phyloP scores from a whole-genome alignment of 2,888 invertebrate species.

The Cataglyphis altisquamis region DNA sequence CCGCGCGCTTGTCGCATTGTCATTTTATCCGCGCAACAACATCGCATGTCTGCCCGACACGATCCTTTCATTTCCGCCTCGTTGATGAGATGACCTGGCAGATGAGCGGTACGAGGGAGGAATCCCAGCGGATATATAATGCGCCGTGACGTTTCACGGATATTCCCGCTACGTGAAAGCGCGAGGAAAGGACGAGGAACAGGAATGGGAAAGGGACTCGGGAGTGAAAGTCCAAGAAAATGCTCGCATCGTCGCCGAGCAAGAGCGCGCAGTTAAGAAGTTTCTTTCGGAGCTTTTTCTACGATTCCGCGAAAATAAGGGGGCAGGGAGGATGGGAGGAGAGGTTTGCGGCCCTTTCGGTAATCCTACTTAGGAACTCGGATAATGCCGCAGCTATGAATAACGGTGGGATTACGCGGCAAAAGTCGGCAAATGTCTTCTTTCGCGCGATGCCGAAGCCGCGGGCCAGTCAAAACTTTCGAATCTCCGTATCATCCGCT shows the following conservation, averaged over 20 bases:
- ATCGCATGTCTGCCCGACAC: conserved; percentile 5
- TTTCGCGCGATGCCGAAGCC: conserved; percentile 44
- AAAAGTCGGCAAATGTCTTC: conserved; percentile 69
- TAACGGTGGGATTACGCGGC: conserved; percentile 79
- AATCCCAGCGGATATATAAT: conserved; percentile 41
- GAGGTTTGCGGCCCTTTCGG: conserved; percentile 67
- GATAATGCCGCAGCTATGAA: conserved; percentile 80
- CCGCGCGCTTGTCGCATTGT: conserved; percentile 30
- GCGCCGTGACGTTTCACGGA: conserved; percentile 44
- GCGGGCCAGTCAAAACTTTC: conserved; percentile 55
- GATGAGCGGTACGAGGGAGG: conserved; percentile 12
- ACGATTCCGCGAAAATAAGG: conserved; percentile 48
- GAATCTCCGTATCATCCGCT: conserved; percentile 62
- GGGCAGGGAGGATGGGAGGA: conserved; percentile 5
- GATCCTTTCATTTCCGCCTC: conserved; percentile 50
- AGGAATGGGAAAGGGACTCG: neutral
- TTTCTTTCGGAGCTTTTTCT: conserved; percentile 65
- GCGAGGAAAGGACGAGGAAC: too few species aligned
- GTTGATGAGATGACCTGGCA: conserved; percentile 47
- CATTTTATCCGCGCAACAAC: conserved; percentile 29
- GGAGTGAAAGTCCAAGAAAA: conserved; percentile 30
- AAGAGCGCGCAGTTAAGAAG: conserved; percentile 64
- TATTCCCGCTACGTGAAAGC: conserved; percentile 10
- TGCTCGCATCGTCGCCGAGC: conserved; percentile 22
- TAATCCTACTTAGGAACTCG: conserved; percentile 81